Evolutionary conservation across 2,888 invertebrate species (phyloP), one percentile per base, ranked within the genome.

Genomic region (Cetonia aurata): DNA sequence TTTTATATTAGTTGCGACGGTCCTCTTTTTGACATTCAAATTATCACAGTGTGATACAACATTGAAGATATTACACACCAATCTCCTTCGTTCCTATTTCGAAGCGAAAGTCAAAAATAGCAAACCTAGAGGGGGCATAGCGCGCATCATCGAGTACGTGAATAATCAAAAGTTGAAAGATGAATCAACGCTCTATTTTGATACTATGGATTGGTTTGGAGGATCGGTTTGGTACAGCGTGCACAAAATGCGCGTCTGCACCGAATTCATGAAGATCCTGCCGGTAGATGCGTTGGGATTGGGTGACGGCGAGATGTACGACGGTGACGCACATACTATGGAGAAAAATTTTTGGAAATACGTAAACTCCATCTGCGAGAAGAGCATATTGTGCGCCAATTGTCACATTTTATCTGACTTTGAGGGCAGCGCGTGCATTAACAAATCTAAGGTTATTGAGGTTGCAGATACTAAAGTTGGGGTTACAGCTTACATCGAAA

Each of bases 191-290:
- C 10, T 60, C 3, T 60, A 60, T 15, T 46, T 60, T 8, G 60
- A 60, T 9, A 60, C 46, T 0, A 25, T 44, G 31, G 60, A 60
- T 10, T 46, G 44, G 4, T 60, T 60, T 6, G n/a, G n/a, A 0
- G 60, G 60, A 9, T n/a, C n/a, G n/a, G 13, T 60, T 13, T 60
- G 48, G 46, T 60, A n/a, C 48, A 48, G 25, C 60, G 31, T 60
- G 3, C 31, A 60, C 25, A 12, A 48, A 6, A 48, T 46, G 60
- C 46, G 31, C 10, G 31, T 48, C 25, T 44, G 44, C 13, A 48
- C 60, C 25, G 48, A 10, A 9, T 60, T 60, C 15, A n/a, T 46
- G 6, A 46, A 46, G 6, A 8, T 60, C 1, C 12, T 60, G 6
- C n/a, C 17, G 10, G 13, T 48, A 31, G 60, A 60, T 13, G 46